Evolutionary conservation across 2,888 invertebrate genomes (phyloP).

Genomic region (Nymphalis c-album): DNA sequence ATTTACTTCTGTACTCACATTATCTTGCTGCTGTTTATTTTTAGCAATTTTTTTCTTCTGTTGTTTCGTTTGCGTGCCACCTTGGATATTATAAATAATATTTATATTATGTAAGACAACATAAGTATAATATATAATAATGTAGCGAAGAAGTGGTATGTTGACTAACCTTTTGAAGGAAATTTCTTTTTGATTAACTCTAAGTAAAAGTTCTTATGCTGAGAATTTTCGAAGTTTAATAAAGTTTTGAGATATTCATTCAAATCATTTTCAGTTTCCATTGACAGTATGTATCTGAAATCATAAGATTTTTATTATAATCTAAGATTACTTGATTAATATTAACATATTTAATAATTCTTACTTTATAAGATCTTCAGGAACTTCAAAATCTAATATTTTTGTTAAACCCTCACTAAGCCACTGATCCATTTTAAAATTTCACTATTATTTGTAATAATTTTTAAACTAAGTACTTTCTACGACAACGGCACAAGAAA

Average conservation of each 20-base stretch:
- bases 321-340: not conserved
- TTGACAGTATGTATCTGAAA: slow-evolving; percentile 86
- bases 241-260: slow-evolving; percentile 90
- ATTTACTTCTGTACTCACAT: slow-evolving; percentile 46
- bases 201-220: slow-evolving; percentile 84
- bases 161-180: slow-evolving; percentile 58
- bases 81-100: slow-evolving; percentile 44
- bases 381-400: slow-evolving; percentile 85
- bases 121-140: not conserved
- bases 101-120: not conserved
- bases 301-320: slow-evolving; percentile 8
- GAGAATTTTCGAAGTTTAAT: slow-evolving; percentile 83
- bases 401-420: slow-evolving; percentile 83
- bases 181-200: slow-evolving; percentile 82
- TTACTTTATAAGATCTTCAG: slow-evolving; percentile 86
- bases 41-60: slow-evolving; percentile 74
- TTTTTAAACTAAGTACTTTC: not conserved
- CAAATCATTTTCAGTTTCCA: slow-evolving; percentile 86
- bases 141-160: slow-evolving; percentile 2
- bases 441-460: slow-evolving; percentile 18
- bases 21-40: slow-evolving; percentile 58
- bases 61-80: slow-evolving; percentile 53
- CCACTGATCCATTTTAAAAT: slow-evolving; percentile 83
- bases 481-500: not conserved
- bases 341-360: slow-evolving; percentile 35